Evolutionary conservation across 2,797 vertebrate species (phyloP), one percentile per base, ranked within the genome.

Genomic region (Falco novaeseelandiae): DNA sequence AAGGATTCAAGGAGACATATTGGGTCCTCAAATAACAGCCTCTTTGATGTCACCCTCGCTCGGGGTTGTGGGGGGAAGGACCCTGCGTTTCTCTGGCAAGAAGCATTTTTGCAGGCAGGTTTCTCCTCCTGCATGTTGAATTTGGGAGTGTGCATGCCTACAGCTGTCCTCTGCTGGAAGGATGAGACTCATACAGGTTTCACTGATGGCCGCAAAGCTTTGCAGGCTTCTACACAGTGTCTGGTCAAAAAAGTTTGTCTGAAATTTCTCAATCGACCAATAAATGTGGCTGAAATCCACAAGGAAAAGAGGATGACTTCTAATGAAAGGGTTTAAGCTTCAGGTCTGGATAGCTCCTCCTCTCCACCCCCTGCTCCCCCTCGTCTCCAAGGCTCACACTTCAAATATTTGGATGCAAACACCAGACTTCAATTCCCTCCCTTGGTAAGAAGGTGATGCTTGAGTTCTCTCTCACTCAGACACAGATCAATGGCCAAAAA

Each of bases 141-240:
- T 22, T 19, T 38, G 66, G 46, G 51, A 23, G 30, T 19, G 51
- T 20, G 19, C 3, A 1, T 0, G 1, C 38, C 44, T 19, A 46
- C 48, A 7, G 0, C 27, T 82, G 70, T 22, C 58, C 77, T 95
- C 84, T 90, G 25, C 26, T 89, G 36, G 66, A 30, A 72, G 29
- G 12, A 63, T 4, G 4, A 40, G 13, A 52, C 20, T 22, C 29
- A 5, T 2, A 36, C n/a, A 15, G 12, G 16, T 74, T 57, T 36
- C 32, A 42, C 20, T 15, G 32, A 8, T 46, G 44, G 54, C 14
- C 10, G 2, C 51, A 72, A 91, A 80, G 34, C 40, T 49, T 73
- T 79, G 30, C 62, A 66, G 16, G 42, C 38, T 62, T 83, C 69
- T 55, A 3, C 40, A 49, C 63, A 4, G 2, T 11, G 6, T 18